Evolutionary conservation across 2,113 vertebrate genomes (phyloP).

Genomic region (Hystrix cristata): DNA sequence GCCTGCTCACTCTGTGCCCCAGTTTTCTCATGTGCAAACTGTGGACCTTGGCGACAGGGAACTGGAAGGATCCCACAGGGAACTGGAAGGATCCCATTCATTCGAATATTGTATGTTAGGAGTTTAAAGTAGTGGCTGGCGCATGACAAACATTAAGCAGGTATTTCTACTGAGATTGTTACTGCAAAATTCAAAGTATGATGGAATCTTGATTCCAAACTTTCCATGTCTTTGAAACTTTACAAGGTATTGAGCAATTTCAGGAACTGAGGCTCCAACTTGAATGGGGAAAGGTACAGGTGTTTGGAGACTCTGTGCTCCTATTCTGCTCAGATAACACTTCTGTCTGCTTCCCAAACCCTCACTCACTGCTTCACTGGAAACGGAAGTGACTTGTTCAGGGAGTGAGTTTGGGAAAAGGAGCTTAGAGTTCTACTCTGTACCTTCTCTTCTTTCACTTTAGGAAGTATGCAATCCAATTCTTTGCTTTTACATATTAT

Average conservation of each 20-base stretch:
- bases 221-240: background rate
- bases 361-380: background rate
- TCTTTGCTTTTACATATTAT: background rate
- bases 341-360: background rate
- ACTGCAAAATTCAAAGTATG: background rate
- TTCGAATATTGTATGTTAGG: background rate
- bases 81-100: background rate
- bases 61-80: background rate
- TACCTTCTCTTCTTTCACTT: background rate
- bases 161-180: background rate
- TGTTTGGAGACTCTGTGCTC: background rate
- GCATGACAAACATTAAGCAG: background rate
- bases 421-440: background rate
- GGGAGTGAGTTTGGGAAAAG: background rate
- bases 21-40: background rate
- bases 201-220: background rate
- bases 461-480: background rate
- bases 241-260: background rate
- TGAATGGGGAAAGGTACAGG: background rate
- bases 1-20: background rate
- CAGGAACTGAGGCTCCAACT: background rate
- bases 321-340: background rate
- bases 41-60: background rate
- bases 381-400: background rate
- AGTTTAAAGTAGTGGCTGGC: background rate